Evolutionary conservation across 2,888 invertebrate genomes (phyloP).

Genomic region (Caenorhabditis virilis): DNA sequence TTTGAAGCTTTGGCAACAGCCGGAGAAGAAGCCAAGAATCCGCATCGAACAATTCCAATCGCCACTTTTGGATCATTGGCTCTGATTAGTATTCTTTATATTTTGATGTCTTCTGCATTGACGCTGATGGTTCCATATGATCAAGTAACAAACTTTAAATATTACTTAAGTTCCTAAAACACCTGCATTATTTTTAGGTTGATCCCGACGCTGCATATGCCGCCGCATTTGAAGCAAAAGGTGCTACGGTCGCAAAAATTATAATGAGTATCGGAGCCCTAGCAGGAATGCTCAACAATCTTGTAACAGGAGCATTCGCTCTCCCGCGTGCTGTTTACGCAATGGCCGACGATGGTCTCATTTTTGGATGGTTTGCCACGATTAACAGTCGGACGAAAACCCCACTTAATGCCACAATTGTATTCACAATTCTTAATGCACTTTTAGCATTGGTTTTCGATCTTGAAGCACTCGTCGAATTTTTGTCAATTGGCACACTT

Average conservation of each 20-base stretch:
- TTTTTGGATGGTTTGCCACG: slow-evolving; percentile 71
- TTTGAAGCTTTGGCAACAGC: slow-evolving; percentile 49
- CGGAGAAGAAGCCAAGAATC: slow-evolving; percentile 51
- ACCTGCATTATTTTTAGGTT: slow-evolving; percentile 21
- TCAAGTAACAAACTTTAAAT: slow-evolving; percentile 10
- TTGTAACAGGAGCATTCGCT: slow-evolving; percentile 76
- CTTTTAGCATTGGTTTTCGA: slow-evolving; percentile 67
- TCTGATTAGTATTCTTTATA: slow-evolving; percentile 40
- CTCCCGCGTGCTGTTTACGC: slow-evolving; percentile 78
- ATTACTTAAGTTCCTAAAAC: not conserved
- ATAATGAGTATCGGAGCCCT: slow-evolving; percentile 82
- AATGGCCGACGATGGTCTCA: slow-evolving; percentile 73
- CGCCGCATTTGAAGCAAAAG: slow-evolving; percentile 77
- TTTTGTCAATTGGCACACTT: slow-evolving; percentile 16
- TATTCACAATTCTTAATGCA: slow-evolving; percentile 65
- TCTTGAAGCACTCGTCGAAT: slow-evolving; percentile 11
- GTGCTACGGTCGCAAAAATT: slow-evolving; percentile 80
- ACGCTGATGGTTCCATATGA: slow-evolving; percentile 52
- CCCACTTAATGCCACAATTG: slow-evolving; percentile 53
- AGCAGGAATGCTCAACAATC: slow-evolving; percentile 80
- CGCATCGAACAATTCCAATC: slow-evolving; percentile 43
- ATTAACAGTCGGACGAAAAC: slow-evolving; percentile 47
- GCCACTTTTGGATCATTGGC: slow-evolving; percentile 50
- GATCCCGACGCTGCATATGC: slow-evolving; percentile 73
- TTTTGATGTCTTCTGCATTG: slow-evolving; percentile 44